Evolutionary conservation across 2,888 invertebrate species (phyloP).

Genomic region (Chaitophorus viminalis): DNA sequence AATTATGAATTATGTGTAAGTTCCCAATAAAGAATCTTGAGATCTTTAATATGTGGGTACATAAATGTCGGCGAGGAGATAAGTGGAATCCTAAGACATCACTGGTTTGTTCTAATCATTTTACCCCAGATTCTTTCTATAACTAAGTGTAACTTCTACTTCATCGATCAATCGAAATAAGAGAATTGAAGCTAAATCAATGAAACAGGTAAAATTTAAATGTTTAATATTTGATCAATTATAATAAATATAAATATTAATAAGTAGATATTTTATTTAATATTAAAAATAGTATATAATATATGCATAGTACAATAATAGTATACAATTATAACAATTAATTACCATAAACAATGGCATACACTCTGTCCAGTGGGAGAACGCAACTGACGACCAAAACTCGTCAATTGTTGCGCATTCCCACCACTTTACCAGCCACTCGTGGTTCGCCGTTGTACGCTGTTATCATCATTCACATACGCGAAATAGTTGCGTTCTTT

Average conservation of each 20-base stretch:
- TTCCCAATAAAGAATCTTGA: constrained; percentile 5
- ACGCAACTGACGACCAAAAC: too few relatives aligned
- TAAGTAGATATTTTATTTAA: background rate
- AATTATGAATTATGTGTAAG: background rate
- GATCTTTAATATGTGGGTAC: background rate
- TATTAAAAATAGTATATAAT: too few relatives aligned
- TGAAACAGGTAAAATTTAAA: background rate
- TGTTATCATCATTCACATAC: too few relatives aligned
- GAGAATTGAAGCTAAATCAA: background rate
- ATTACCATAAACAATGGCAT: too few relatives aligned
- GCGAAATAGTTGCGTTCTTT: too few relatives aligned
- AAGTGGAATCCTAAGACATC: constrained; percentile 12
- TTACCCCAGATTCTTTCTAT: constrained; percentile 17
- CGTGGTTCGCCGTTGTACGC: too few relatives aligned
- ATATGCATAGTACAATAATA: too few relatives aligned
- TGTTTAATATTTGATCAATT: background rate
- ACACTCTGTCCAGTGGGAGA: too few relatives aligned
- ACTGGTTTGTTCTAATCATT: constrained; percentile 12
- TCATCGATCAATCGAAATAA: background rate
- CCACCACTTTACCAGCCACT: too few relatives aligned
- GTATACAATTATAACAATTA: too few relatives aligned
- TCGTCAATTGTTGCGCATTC: too few relatives aligned
- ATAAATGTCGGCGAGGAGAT: background rate
- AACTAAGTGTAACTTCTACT: background rate
- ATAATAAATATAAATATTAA: background rate